These are phyloP conservation scores for Egretta garzetta DNA, from an alignment of 2,113 vertebrate genomes.

Conservation along the genomic window DNA sequence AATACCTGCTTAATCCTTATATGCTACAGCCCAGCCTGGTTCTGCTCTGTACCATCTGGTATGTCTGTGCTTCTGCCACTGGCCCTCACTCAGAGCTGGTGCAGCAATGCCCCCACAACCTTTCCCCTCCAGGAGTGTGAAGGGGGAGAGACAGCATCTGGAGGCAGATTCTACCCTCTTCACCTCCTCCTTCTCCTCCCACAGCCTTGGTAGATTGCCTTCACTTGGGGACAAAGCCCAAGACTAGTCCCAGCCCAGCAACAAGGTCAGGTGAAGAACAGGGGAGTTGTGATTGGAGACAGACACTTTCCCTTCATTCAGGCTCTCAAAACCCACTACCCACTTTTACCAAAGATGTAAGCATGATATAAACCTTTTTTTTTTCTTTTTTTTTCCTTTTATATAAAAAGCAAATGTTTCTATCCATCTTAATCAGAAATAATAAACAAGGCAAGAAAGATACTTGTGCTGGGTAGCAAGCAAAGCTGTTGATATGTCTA, in stretches of 20 bases:
- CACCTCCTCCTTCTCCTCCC: neutral
- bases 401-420: neutral
- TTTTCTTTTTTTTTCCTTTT: neutral
- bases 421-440: neutral
- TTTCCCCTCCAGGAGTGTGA: neutral
- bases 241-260: neutral
- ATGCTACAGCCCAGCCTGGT: neutral
- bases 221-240: neutral
- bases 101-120: neutral
- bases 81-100: neutral
- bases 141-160: neutral
- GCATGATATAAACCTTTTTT: neutral
- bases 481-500: neutral
- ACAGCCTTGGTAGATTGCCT: rapidly evolving
- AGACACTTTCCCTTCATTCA: neutral
- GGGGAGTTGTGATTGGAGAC: neutral
- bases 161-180: neutral
- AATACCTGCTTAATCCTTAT: neutral
- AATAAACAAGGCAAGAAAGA: neutral
- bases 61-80: neutral
- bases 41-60: neutral
- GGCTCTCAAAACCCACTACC: neutral
- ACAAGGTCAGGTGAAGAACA: neutral
- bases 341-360: neutral
- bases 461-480: neutral